Base-by-base conservation (phyloP, 2,888 invertebrate genomes). In the Macaria liturata region DNA sequence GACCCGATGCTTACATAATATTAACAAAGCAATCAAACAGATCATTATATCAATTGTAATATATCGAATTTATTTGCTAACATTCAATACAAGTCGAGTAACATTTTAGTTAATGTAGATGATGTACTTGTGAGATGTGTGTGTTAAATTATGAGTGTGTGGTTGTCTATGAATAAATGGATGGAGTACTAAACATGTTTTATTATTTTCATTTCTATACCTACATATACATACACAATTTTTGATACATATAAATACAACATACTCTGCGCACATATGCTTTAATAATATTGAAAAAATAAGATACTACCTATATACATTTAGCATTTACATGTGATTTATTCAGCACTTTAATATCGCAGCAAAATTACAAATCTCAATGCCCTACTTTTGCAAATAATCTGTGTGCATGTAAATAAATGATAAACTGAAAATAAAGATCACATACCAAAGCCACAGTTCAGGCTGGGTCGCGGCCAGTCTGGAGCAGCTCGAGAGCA, bases 401-500 rank as follows among this genome's bases (percentile, higher is more conserved):
- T 20, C 20, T 20, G 20, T 20, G 20, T 20, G 2, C 20, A 54
- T 44, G 52, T n/a, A 52, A 49, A 52, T 43, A 7, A 32, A 34
- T 46, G 39, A 50, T 54, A 9, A 59, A 48, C 39, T 45, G 46
- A 58, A 42, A 32, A 52, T 57, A 59, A 52, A 39, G 46, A 52
- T 49, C 43, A 52, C 54, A 49, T 39, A 46, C 42, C 45, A 32
- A 3, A 46, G 49, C 32, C 44, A 44, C 20, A 9, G 9, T 59
- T 86, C 80, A 93, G 74, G 89, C 92, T 32, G 92, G 91, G 75
- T 98, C 97, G 57, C 94, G 91, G 7, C 98, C 98, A 34, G 96
- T 97, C 69, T 96, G 95, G 50, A 99, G 91, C 62, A 99, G 91
- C 72, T 94, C 94, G 59, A 99, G 86, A 7, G 98, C 99, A 88